Evolutionary conservation across 2,888 invertebrate genomes (phyloP).

Genomic region (Heliconius hortense): DNA sequence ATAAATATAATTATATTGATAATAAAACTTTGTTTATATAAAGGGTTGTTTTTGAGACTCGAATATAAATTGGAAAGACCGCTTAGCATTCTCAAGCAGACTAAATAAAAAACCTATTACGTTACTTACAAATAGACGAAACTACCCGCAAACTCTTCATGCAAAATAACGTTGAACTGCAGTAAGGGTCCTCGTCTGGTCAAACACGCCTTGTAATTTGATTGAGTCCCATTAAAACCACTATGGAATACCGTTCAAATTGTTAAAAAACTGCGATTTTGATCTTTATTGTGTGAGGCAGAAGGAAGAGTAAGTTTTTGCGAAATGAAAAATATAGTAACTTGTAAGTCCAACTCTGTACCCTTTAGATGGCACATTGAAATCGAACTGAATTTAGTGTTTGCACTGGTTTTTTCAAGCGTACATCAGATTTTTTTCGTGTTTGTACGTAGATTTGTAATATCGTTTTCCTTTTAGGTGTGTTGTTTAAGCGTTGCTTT

Average conservation of each 20-base stretch:
- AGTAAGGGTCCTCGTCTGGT: constrained; percentile 60
- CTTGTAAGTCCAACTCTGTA: constrained; percentile 52
- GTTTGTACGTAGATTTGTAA: constrained; percentile 26
- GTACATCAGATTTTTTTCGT: constrained; percentile 44
- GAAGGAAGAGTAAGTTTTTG: constrained; percentile 40
- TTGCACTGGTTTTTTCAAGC: constrained; percentile 60
- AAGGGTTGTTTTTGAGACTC: background rate
- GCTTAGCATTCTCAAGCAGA: background rate
- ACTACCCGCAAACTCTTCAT: constrained; percentile 42
- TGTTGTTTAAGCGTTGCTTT: constrained; percentile 16
- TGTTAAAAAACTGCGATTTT: constrained; percentile 40
- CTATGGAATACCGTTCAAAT: constrained; percentile 28
- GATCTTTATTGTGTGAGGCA: constrained; percentile 41
- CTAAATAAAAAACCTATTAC: constrained; percentile 40
- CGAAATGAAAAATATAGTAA: constrained; percentile 26
- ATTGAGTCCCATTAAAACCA: constrained; percentile 59
- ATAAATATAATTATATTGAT: background rate
- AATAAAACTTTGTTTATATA: background rate
- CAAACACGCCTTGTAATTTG: constrained; percentile 73
- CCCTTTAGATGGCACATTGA: constrained; percentile 62
- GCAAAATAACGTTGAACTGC: constrained; percentile 46
- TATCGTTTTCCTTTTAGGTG: constrained; percentile 10
- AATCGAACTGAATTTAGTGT: constrained; percentile 61
- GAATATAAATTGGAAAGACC: constrained; percentile 1
- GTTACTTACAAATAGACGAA: constrained; percentile 39